Evolutionary conservation across 2,113 vertebrate species (phyloP), one percentile per base, ranked within the genome.

Genomic region (Rhegmatorhina hoffmannsi): DNA sequence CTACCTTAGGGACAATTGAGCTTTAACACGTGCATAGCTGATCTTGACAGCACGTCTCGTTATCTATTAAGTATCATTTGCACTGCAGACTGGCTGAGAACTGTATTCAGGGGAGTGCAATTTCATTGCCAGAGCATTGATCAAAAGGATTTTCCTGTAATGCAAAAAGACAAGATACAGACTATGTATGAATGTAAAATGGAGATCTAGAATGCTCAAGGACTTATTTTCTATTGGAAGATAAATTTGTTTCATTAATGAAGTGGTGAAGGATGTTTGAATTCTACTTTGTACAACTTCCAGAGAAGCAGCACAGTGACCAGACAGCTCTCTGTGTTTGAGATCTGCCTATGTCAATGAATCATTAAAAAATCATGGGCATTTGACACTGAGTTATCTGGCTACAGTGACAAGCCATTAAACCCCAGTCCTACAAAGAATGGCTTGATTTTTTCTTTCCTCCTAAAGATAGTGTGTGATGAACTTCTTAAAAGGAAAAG

Each of bases 11-110:
- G 70, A 85, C 78, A 85, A 76, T 78, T 92, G 68, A 92, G 66
- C 74, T 84, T 43, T 96, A 84, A 60, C 82, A 84, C 67, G 81
- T 90, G 52, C 44, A 60, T 36, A 83, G 88, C 82, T 92, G 73
- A 70, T 88, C 80, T 55, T 86, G 90, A 88, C 75, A 90, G 92
- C 23, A 1, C 13, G 47, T 64, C 77, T 91, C 52, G 92, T 53
- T 79, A 85, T 69, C 93, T 95, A 36, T 86, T 87, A 95, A 81
- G 50, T 75, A n/a, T 95, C 94, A 89, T 78, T 94, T 95, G 62
- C 67, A 46, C 83, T 72, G 50, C 64, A 79, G 44, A 53, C 70
- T 70, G 88, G 29, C 86, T 68, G 70, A 87, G 77, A 83, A 33
- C 23, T 82, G 11, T 38, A 18, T 80, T 59, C 64, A 53, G 66